Percentiles rank a stretch among this genome's conserved stretches.
Conservation (phyloP, 2,113 vertebrate species). For the Pangasianodon gigas region DNA sequence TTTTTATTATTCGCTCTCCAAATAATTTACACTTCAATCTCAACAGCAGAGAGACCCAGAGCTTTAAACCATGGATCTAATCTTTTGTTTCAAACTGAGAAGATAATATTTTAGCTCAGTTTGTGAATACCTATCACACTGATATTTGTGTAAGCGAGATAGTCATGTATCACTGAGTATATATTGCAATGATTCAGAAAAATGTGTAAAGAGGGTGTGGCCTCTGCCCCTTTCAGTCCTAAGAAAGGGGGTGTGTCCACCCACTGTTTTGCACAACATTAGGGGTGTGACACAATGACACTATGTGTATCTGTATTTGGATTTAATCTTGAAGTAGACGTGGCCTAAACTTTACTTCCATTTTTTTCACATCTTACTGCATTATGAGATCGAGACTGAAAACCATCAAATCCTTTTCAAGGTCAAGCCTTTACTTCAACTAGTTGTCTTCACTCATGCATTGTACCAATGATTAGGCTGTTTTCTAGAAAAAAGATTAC, state of each 20-base stretch:
- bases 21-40: constrained; percentile 16
- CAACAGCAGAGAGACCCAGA: neutral
- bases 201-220: neutral
- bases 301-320: no score
- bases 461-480: neutral
- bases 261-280: neutral
- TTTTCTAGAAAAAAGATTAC: neutral
- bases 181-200: neutral
- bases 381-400: neutral
- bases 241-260: neutral
- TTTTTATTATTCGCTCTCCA: neutral
- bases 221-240: neutral
- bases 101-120: constrained; percentile 16
- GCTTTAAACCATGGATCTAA: constrained; percentile 19
- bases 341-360: neutral
- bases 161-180: neutral
- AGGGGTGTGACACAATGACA: neutral
- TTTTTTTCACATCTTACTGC: neutral
- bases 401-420: neutral
- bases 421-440: neutral
- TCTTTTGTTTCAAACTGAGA: constrained; percentile 20
- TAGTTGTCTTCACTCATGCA: neutral
- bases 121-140: neutral
- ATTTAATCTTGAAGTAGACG: neutral
- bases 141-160: neutral